phyloP scores from a whole-genome alignment of 2,888 invertebrate genomes.

The Agriotes lineatus region DNA sequence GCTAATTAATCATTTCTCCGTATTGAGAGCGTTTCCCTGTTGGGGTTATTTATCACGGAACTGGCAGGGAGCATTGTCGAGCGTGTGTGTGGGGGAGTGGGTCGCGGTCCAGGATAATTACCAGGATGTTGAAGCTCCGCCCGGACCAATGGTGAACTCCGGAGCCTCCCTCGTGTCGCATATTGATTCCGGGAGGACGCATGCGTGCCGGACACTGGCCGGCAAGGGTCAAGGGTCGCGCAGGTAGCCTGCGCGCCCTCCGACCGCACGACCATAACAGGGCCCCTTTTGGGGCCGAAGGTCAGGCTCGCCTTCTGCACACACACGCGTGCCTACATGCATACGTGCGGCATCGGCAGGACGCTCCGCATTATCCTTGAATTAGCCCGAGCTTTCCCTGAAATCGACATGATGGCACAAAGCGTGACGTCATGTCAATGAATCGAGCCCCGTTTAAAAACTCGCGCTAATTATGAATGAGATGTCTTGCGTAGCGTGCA shows the following conservation, averaged over 20 bases:
- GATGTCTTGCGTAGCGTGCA: constrained; percentile 59
- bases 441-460: constrained; percentile 63
- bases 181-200: constrained; percentile 59
- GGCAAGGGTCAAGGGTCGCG: constrained; percentile 57
- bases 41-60: constrained; percentile 65
- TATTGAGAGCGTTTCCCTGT: constrained; percentile 67
- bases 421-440: constrained; percentile 55
- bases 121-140: constrained; percentile 65
- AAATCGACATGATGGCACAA: constrained; percentile 39
- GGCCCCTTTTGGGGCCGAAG: constrained; percentile 22
- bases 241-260: constrained; percentile 53
- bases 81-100: constrained; percentile 65
- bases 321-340: constrained; percentile 19
- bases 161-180: constrained; percentile 53
- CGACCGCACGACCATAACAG: constrained; percentile 40
- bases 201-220: constrained; percentile 64
- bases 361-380: constrained; percentile 10
- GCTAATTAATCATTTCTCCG: constrained; percentile 67
- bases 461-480: constrained; percentile 67
- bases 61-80: constrained; percentile 67
- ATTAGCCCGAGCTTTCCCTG: constrained; percentile 13
- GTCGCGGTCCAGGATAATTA: constrained; percentile 67
- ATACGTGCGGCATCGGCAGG: not conserved
- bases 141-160: constrained; percentile 63
- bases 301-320: constrained; percentile 9